Evolutionary conservation across 2,888 invertebrate species (phyloP), one percentile per base, ranked within the genome.

Genomic region (Busseola fusca): DNA sequence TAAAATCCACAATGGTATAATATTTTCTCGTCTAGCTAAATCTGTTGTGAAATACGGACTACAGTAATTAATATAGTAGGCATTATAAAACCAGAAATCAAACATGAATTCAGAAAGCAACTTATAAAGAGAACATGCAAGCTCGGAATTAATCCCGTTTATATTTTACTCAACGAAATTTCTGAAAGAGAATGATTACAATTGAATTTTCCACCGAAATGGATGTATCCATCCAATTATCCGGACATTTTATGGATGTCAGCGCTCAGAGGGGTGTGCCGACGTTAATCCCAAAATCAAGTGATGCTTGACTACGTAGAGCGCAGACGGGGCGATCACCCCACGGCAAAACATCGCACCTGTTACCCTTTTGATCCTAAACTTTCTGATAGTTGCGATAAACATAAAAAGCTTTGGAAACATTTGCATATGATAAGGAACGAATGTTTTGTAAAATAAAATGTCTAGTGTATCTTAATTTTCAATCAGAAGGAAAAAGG

Each of bases 371-470:
- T 66, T 52, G 52, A 66, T 77, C 64, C 64, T n/a, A 72, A 69
- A 52, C 54, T 69, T 60, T 37, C 54, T 34, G 78, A 81, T 77
- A 85, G 64, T 69, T 58, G 56, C 74, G 74, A 79, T 84, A 73
- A 72, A 78, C 58, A 76, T 60, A 76, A 75, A 79, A 81, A 73
- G 48, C 48, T 69, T 76, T 62, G 18, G 60, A 59, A 81, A 67
- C 79, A 78, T 76, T 81, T 75, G 76, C 82, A 76, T 78, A 50
- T 72, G 86, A 85, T 85, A 84, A 84, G 68, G 40, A 67, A 70
- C 63, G 60, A 80, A 80, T 81, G 81, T 81, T 85, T 84, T 85
- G 85, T 84, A 57, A 76, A 80, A 81, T 80, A 70, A 83, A 84
- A 67, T 69, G 66, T 72, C 21, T 70, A 45, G 27, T 70, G 77